Evolutionary conservation across 53 echinoderm and acorn worm genomes (phyloP).

Genomic region (Paracentrotus lividus): DNA sequence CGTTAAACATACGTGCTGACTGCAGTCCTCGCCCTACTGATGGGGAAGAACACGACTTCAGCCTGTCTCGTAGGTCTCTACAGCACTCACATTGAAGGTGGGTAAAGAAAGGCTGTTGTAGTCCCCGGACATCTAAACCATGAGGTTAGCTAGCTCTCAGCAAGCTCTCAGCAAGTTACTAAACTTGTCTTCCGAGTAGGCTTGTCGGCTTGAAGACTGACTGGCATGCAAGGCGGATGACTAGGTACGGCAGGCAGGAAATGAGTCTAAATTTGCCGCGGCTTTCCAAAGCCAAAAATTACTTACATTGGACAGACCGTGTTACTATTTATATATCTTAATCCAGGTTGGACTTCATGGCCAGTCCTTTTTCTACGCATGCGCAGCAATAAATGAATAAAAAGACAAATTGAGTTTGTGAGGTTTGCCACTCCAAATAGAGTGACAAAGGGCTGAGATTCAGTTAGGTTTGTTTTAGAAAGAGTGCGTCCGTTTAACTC

Average conservation of each 20-base stretch:
- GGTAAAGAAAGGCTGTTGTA: not conserved
- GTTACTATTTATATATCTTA: slow-evolving; percentile 59
- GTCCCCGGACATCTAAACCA: slow-evolving; percentile 23
- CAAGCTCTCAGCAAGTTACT: not conserved
- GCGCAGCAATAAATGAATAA: not conserved
- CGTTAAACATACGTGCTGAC: not conserved
- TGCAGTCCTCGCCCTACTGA: not conserved
- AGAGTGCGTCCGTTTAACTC: too few species aligned
- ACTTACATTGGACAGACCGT: slow-evolving; percentile 26
- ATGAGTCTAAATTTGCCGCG: slow-evolving; percentile 71
- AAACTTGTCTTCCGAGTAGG: slow-evolving; percentile 46
- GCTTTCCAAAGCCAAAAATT: slow-evolving; percentile 55
- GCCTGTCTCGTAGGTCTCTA: not conserved
- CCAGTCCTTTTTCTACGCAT: not conserved
- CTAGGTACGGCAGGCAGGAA: slow-evolving; percentile 46
- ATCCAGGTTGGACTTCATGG: slow-evolving; percentile 24
- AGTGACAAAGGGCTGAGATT: too few species aligned
- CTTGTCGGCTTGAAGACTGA: not conserved
- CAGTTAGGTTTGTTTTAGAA: too few species aligned
- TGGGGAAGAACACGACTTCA: not conserved
- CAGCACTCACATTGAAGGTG: slow-evolving; percentile 3
- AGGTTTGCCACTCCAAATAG: too few species aligned
- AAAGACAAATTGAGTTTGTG: too few species aligned
- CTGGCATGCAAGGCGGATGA: slow-evolving; percentile 71
- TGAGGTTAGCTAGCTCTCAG: too few species aligned